A percentile compares a stretch with the other conserved stretches of the same genome.
Conservation (phyloP, 2,888 invertebrate genomes). For the Scaptomyza polygonia region DNA sequence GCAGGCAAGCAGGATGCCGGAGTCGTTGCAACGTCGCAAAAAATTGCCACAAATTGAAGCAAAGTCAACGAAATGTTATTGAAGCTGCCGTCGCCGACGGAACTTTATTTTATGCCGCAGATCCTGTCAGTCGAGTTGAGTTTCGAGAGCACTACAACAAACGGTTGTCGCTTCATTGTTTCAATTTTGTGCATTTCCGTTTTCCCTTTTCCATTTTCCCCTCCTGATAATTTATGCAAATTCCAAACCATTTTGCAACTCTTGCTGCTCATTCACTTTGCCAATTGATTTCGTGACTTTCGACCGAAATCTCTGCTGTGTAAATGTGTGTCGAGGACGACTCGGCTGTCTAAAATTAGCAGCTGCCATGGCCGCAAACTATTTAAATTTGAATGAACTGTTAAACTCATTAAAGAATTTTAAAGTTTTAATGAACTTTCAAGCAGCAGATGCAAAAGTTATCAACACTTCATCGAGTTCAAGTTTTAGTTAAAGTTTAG, state of each 20-base stretch:
- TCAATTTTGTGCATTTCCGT: slow-evolving; percentile 60
- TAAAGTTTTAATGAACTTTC: slow-evolving; percentile 5
- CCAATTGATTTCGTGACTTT: slow-evolving; percentile 69
- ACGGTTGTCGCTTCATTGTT: slow-evolving; percentile 59
- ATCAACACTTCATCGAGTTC: neutral
- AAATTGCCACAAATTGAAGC: slow-evolving; percentile 64
- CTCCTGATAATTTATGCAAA: slow-evolving; percentile 74
- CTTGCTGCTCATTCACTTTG: slow-evolving; percentile 50
- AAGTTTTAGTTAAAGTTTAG: too few relatives aligned
- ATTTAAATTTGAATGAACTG: slow-evolving; percentile 13
- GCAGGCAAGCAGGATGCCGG: slow-evolving; percentile 27
- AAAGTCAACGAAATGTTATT: slow-evolving; percentile 59
- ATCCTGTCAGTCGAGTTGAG: slow-evolving; percentile 10
- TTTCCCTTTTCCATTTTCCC: slow-evolving; percentile 45
- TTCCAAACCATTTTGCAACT: slow-evolving; percentile 53
- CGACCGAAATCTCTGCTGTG: slow-evolving; percentile 42
- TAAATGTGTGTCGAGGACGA: slow-evolving; percentile 68
- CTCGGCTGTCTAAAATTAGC: slow-evolving; percentile 42
- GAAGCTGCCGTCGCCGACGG: slow-evolving; percentile 32
- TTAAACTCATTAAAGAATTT: slow-evolving; percentile 1
- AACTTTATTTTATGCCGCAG: slow-evolving; percentile 10
- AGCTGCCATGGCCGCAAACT: slow-evolving; percentile 25
- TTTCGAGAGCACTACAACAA: slow-evolving; percentile 28
- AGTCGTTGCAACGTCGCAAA: slow-evolving; percentile 40
- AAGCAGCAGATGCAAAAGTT: neutral